These are phyloP conservation scores for Armadillidium nasatum DNA, from an alignment of 1,140 invertebrate species.

Conservation along the genomic window DNA sequence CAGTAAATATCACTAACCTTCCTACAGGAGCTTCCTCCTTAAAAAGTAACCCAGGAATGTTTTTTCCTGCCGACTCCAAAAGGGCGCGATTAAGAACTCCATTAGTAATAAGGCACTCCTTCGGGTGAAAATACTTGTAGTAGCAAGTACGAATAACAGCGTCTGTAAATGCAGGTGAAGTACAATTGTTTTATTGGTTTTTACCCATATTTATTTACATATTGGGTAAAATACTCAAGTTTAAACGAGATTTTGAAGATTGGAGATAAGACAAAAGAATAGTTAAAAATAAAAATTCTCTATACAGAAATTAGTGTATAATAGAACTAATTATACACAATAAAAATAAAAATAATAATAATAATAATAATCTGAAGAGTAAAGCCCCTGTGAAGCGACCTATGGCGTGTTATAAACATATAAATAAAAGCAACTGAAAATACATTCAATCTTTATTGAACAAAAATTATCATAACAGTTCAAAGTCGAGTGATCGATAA, in stretches of 20 bases:
- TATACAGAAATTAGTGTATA: too few relatives aligned
- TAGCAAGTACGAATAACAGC: conserved; percentile 89
- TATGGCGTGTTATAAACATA: too few relatives aligned
- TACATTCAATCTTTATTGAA: too few relatives aligned
- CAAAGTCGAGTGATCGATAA: too few relatives aligned
- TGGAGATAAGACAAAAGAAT: not conserved
- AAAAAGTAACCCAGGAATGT: conserved; percentile 45
- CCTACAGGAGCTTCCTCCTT: conserved; percentile 50
- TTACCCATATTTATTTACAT: not conserved
- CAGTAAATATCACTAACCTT: conserved; percentile 25
- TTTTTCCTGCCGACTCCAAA: conserved; percentile 52
- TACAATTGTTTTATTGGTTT: not conserved
- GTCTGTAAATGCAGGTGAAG: conserved; percentile 61
- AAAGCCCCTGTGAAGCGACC: too few relatives aligned
- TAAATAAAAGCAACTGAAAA: too few relatives aligned
- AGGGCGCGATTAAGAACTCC: conserved; percentile 74
- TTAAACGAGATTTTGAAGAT: not conserved
- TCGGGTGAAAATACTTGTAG: conserved; percentile 97
- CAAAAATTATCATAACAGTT: too few relatives aligned
- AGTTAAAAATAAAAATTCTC: not conserved
- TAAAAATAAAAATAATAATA: too few relatives aligned
- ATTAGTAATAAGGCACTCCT: conserved; percentile 86
- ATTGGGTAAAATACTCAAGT: not conserved
- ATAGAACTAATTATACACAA: too few relatives aligned
- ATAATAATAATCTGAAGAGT: too few relatives aligned